Evolutionary conservation across 2,888 invertebrate genomes (phyloP).

Genomic region (Griposia aprilina): DNA sequence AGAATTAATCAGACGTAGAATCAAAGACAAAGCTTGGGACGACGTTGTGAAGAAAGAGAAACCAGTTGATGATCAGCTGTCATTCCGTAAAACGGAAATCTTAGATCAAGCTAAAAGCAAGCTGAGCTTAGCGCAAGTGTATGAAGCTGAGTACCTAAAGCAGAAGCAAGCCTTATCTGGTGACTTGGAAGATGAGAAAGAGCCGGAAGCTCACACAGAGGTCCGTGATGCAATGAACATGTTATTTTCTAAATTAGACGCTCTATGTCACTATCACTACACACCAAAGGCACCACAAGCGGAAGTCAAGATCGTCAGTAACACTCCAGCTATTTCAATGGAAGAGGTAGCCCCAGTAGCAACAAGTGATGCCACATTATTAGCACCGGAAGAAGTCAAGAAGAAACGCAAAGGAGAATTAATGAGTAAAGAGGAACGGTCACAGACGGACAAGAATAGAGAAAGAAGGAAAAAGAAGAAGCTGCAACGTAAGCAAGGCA

Average conservation of each 20-base stretch:
- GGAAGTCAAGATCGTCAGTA: conserved; percentile 97
- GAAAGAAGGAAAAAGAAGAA: conserved; percentile 96
- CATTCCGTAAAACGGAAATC: conserved; percentile 96
- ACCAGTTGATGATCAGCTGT: conserved; percentile 94
- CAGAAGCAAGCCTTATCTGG: conserved; percentile 91
- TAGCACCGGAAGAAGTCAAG: conserved; percentile 98
- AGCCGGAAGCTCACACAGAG: conserved; percentile 94
- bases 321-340: conserved; percentile 97
- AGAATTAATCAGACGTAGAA: conserved; percentile 96
- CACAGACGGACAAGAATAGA: conserved; percentile 96
- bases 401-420: conserved; percentile 90
- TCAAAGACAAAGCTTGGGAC: conserved; percentile 98
- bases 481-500: conserved; percentile 91
- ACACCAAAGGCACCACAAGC: conserved; percentile 96
- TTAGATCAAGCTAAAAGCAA: conserved; percentile 98
- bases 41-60: conserved; percentile 97
- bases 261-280: conserved; percentile 98
- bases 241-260: conserved; percentile 96
- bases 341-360: conserved; percentile 98
- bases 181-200: conserved; percentile 90
- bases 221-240: conserved; percentile 94
- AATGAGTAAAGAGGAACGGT: conserved; percentile 94
- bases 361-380: conserved; percentile 95
- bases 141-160: conserved; percentile 96
- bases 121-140: conserved; percentile 97